Evolutionary conservation across 2,888 invertebrate species (phyloP).

Genomic region (Eurois occulta): DNA sequence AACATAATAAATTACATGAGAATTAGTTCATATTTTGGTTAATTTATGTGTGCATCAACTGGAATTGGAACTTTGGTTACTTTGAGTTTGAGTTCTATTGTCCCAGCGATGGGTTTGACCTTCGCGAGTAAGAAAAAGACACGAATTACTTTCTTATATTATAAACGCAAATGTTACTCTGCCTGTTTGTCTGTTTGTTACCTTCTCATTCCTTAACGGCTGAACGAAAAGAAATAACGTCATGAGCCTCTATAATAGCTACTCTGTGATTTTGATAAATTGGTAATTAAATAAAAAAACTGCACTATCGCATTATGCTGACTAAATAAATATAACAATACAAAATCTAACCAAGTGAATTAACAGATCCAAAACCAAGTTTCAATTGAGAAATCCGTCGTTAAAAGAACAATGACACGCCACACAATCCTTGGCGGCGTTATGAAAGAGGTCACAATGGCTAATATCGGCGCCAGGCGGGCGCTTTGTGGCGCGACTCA

Average conservation of each 20-base stretch:
- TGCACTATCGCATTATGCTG: too few relatives aligned
- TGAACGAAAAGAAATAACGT: background rate
- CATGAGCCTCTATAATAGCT: background rate
- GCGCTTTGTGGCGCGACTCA: slow-evolving; percentile 47
- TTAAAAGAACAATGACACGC: slow-evolving; percentile 40
- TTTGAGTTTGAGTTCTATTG: too few relatives aligned
- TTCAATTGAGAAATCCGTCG: slow-evolving; percentile 1
- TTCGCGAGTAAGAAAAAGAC: too few relatives aligned
- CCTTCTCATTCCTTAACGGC: too few relatives aligned
- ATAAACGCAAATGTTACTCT: background rate
- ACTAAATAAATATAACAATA: background rate
- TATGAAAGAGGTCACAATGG: slow-evolving; percentile 46
- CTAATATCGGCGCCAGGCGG: slow-evolving; percentile 46
- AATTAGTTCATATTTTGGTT: background rate
- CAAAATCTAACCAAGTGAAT: background rate
- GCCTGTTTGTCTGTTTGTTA: background rate
- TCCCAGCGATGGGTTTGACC: background rate
- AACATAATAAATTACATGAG: background rate
- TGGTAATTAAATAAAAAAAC: background rate
- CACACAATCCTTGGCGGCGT: slow-evolving; percentile 10
- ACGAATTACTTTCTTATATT: too few relatives aligned
- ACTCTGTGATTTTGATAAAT: background rate
- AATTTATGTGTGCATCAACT: too few relatives aligned
- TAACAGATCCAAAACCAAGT: background rate
- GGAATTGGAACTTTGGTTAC: too few relatives aligned